Evolutionary conservation across 2,797 vertebrate genomes (phyloP), one percentile per base, ranked within the genome.

Genomic region (Pantherophis vulpinus): DNA sequence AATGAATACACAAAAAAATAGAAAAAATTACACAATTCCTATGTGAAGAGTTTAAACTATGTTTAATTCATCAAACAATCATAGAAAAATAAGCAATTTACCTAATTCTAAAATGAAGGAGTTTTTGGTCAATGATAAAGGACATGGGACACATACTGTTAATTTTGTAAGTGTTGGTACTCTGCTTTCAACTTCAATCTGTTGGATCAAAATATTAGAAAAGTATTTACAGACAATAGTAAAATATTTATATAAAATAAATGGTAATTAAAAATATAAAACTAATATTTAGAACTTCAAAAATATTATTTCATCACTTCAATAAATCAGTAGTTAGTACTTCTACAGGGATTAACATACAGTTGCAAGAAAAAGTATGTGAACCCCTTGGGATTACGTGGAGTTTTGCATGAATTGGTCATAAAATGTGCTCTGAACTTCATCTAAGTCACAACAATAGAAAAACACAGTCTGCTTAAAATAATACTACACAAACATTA

Each of bases 101-200:
- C 99, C 98, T 95, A 99, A 96, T 60, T 98, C 96, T 90, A 99
- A 97, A 90, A 97, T 56, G 94, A 99, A 99, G 96, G 98, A 98
- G 93, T 98, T 98, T 94, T 98, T 98, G 66, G 98, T 98, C 96
- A 98, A 83, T 1, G 98, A 98, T 93, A 99, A 95, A 0, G 99
- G 99, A 70, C 98, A 97, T 91, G 98, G 98, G n/a, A 99, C 98
- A 83, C 97, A 97, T 27, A 99, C 96, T 0, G 96, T 98, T 95
- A 99, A 94, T 94, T 97, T 98, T 2, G 97, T 97, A 94, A 98
- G 98, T 0, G 98, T 94, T 0, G 94, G 93, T 88, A 98, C 94
- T 90, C 93, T 97, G 96, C 98, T 98, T 97, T 98, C 98, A 93
- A 99, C 94, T 23, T 97, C 98, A 93, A 99, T 94, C 99, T 99